Percentiles rank a stretch among this genome's conserved stretches.
Conservation (phyloP, 2,797 vertebrate species). For the Limosa lapponica region DNA sequence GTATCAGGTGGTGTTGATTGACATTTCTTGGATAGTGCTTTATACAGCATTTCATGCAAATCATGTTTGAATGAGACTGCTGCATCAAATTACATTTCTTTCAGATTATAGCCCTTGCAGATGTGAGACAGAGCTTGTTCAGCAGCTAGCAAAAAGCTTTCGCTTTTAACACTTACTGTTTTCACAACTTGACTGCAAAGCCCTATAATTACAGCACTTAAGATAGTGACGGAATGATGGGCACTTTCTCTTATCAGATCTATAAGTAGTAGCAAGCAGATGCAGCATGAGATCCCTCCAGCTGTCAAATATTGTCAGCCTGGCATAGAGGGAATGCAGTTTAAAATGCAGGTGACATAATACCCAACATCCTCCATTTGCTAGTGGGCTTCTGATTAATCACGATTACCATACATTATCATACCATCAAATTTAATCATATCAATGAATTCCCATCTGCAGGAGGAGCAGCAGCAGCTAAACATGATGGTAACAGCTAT, state of each 20-base stretch:
- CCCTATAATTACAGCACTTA: conserved; percentile 76
- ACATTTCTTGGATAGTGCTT: conserved; percentile 80
- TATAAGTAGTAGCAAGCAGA: conserved; percentile 72
- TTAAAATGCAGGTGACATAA: conserved; percentile 95
- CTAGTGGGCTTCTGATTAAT: conserved; percentile 91
- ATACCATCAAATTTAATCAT: conserved; percentile 96
- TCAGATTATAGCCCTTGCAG: conserved; percentile 75
- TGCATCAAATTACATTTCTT: conserved; percentile 84
- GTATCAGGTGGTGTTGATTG: conserved; percentile 87
- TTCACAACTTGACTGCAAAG: conserved; percentile 68
- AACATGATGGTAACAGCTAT: conserved; percentile 71
- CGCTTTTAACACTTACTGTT: conserved; percentile 63
- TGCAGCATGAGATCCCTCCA: conserved; percentile 78
- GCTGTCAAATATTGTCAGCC: conserved; percentile 86
- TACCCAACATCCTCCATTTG: conserved; percentile 88
- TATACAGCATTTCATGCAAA: conserved; percentile 89
- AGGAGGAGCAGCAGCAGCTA: conserved; percentile 71
- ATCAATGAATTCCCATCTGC: conserved; percentile 86
- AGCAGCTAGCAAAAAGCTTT: conserved; percentile 57
- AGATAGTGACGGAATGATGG: conserved; percentile 67
- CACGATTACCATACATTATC: conserved; percentile 98
- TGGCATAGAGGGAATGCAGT: conserved; percentile 82
- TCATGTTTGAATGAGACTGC: conserved; percentile 81
- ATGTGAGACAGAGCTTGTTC: conserved; percentile 71
- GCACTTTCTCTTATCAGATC: conserved; percentile 75